Evolutionary conservation across 1,140 invertebrate species (phyloP).

Genomic region (Nymphalis io): DNA sequence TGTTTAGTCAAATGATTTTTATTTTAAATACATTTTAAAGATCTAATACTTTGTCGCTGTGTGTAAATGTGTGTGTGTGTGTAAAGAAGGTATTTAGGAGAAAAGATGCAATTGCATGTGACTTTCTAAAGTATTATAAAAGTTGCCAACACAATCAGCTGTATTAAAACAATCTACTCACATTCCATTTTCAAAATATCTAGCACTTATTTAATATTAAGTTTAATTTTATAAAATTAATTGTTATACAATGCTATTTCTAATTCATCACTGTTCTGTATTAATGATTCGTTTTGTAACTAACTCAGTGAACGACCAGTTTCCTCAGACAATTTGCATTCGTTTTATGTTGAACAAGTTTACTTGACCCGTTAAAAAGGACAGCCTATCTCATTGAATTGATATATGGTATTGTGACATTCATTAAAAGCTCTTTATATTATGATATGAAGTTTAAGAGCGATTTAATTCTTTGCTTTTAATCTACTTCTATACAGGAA

Average conservation of each 20-base stretch:
- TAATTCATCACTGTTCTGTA: neutral
- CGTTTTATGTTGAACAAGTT: slow-evolving; percentile 40
- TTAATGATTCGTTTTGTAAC: neutral
- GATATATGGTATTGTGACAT: slow-evolving; percentile 21
- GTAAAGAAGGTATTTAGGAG: too few relatives aligned
- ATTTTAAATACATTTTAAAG: too few relatives aligned
- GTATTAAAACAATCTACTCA: too few relatives aligned
- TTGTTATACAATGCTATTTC: neutral
- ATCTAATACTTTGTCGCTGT: too few relatives aligned
- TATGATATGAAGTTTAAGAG: too few relatives aligned
- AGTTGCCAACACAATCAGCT: too few relatives aligned
- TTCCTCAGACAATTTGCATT: slow-evolving; percentile 47
- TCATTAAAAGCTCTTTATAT: neutral
- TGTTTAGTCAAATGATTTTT: too few relatives aligned
- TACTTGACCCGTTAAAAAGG: slow-evolving; percentile 37
- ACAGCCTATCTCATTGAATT: slow-evolving; percentile 19
- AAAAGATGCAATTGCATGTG: too few relatives aligned
- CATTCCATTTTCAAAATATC: neutral
- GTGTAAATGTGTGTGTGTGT: too few relatives aligned
- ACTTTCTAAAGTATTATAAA: too few relatives aligned
- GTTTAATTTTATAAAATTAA: neutral
- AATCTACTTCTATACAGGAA: too few relatives aligned
- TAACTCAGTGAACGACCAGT: neutral
- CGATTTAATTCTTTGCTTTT: too few relatives aligned
- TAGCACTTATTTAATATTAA: neutral